Conservation (phyloP, 37 sponge, comb jelly and placozoan species). For the Aplysina aerophoba region DNA sequence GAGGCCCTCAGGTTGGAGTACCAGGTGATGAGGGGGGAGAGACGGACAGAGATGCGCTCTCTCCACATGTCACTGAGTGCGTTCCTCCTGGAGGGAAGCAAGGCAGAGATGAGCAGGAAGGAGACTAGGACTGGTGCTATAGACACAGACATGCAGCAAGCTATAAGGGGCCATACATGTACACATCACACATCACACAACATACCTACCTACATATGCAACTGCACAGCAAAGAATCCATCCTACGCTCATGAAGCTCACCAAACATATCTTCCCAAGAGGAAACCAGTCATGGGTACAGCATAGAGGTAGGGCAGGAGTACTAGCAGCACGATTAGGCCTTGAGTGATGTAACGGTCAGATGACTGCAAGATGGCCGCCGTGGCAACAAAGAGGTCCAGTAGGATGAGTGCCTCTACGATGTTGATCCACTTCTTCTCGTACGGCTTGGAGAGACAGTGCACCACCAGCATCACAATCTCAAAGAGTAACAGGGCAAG, state of each 20-base stretch:
- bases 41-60: too few relatives aligned
- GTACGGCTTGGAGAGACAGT: constrained; percentile 66
- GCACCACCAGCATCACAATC: constrained; percentile 53
- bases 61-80: too few relatives aligned
- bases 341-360: constrained; percentile 39
- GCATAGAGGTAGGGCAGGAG: constrained; percentile 19
- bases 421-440: constrained; percentile 66
- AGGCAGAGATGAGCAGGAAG: too few relatives aligned
- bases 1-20: too few relatives aligned
- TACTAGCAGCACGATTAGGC: neutral
- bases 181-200: too few relatives aligned
- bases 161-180: too few relatives aligned
- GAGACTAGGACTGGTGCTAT: too few relatives aligned
- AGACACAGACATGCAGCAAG: too few relatives aligned
- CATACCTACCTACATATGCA: too few relatives aligned
- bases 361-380: constrained; percentile 66
- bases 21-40: too few relatives aligned
- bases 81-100: too few relatives aligned
- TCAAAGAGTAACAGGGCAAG: constrained; percentile 17
- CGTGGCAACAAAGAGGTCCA: constrained; percentile 69
- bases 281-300: neutral
- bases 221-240: neutral
- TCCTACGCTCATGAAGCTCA: neutral
- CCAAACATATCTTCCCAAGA: neutral
- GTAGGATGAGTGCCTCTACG: constrained; percentile 65